Base-by-base conservation (phyloP, 1,140 invertebrate species). In the Adoxophyes honmai region DNA sequence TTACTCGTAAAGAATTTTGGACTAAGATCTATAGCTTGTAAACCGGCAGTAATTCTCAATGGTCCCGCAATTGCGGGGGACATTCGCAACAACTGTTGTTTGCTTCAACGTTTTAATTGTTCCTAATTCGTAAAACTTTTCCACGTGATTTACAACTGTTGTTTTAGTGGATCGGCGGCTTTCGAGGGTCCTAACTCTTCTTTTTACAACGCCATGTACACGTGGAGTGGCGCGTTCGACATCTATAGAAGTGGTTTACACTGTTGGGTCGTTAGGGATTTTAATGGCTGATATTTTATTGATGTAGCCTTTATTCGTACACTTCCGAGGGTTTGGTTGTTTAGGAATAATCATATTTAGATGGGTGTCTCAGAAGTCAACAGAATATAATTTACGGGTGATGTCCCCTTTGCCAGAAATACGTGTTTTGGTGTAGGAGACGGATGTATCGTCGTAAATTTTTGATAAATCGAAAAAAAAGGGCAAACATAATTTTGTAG, bases 81-180 rank as follows among this genome's bases (percentile, higher is more conserved):
- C 82, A 87, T 87, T 87, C 62, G 75, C 75, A 85, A 85, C 86
- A 88, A 87, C 82, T 88, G 84, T 82, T 88, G 83, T 87, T 86
- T 86, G 81, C 73, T 78, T 74, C 76, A 67, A 79, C 78, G 78
- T 84, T 88, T 86, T 88, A 88, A 88, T 86, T 88, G 86, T 88
- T 83, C 71, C 74, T 86, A 86, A 88, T 86, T 85, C 76, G 81
- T 81, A 76, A 85, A 86, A 85, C 75, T 88, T 86, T 79, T 74
- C 60, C 58, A 51, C 60, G 62, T 82, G 80, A 86, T 88, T 88
- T 86, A 86, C 74, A 70, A 72, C 62, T 78, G 74, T 79, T 82
- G 73, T 76, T 74, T 70, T 68, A 72, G 64, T 64, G 54, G 61
- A 79, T 76, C 65, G 67, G 58, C 60, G 42, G 67, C 64, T 63